Base-by-base conservation (phyloP, 2,113 vertebrate genomes). In the Oryzias curvinotus region DNA sequence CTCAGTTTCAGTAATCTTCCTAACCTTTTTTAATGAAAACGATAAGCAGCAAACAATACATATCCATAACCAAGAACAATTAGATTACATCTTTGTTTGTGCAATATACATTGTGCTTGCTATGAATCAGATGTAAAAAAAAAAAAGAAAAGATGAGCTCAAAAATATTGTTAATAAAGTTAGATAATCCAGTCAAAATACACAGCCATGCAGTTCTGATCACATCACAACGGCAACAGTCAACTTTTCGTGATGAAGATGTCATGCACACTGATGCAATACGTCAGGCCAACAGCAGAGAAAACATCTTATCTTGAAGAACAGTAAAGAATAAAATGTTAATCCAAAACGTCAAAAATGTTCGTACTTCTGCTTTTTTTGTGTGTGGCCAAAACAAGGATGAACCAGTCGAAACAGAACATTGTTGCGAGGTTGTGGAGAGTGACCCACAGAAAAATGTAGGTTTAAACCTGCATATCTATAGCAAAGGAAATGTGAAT, bases 171-270 rank as follows among this genome's bases (percentile, higher is more conserved):
- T 1, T 7, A 21, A 16, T 50, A 21, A 28, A 41, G 41, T 46
- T 3, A 41, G 26, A 45, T 17, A 71, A 66, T 42, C 26, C 19
- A 47, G 15, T 15, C 7, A 14, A 70, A 52, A 73, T 57, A 36
- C 65, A 65, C 70, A 85, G 87, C 84, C 84, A 80, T 87, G 87
- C 85, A 57, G 56, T 65, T 46, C 3, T 42, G 30, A 56, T 42
- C 41, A 67, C 47, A 59, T 52, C 53, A 68, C 28, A 36, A 71
- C 54, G 52, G 21, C 30, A 52, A 43, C 57, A 76, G 18, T 36
- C 8, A 36, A 36, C 36, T 10, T 12, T 36, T 36, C 36, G 12
- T 36, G 36, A 36, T 36, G 36, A 10, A 36, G 3, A 36, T 36
- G 36, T 12, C 36, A 36, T 36, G 36, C 36, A 73, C 36, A 65